Evolutionary conservation across 2,888 invertebrate species (phyloP), one percentile per base, ranked within the genome.

Genomic region (Cataglyphis cursor): DNA sequence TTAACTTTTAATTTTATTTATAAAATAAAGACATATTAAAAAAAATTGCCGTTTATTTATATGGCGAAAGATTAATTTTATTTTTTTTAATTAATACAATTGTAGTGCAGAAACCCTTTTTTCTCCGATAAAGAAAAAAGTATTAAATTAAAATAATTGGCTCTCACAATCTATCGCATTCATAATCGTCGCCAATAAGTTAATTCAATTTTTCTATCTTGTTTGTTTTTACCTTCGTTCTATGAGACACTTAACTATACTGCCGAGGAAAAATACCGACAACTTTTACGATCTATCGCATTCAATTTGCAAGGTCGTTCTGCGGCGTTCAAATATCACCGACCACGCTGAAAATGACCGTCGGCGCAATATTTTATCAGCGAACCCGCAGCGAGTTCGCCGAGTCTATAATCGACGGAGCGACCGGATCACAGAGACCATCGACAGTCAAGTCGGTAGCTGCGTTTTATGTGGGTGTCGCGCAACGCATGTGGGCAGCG

Each of bases 401-500:
- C 38, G 51, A 54, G 64, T 10, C 35, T 44, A 2, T 87, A 88
- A 90, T 90, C 85, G 83, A 75, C 84, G 57, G 6, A 84, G 2
- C 28, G 28, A 28, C 28, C 83, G 86, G 76, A 28, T 57, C 21
- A 51, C 68, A 54, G 21, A 44, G 61, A 51, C 48, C 35, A 48
- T 35, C 57, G 21, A 48, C 41, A 65, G 81, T 54, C 75, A 68
- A 65, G 81, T 54, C 75, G 74, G 81, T 81, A 84, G 90, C 84
- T 84, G 83, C 68, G 61, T 65, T 74, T 44, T 18, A 84, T 81
- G 92, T 91, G 91, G 92, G 92, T 91, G 92, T 91, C 87, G 66
- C 57, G 41, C 57, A 57, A 74, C 31, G 70, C 83, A 90, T 89
- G 92, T 92, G 92, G 93, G 92, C 89, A 92, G 92, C 89, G 92